Conservation (phyloP, 2,113 vertebrate genomes). For the Sapajus apella region DNA sequence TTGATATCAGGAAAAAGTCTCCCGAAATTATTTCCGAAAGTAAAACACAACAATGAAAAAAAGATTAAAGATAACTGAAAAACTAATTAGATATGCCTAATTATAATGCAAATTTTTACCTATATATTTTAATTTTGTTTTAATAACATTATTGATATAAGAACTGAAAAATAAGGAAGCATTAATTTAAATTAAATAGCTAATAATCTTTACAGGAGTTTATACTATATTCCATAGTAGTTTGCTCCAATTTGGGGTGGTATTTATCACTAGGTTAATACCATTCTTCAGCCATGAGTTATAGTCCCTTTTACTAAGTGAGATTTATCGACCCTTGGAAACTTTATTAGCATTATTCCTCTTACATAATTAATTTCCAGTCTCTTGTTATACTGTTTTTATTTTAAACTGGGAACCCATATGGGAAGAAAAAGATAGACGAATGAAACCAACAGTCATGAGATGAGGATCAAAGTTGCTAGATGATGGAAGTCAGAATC, state of each 20-base stretch:
- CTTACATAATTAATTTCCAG: background rate
- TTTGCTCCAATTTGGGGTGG: background rate
- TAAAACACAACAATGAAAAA: background rate
- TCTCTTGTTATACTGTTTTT: constrained; percentile 31
- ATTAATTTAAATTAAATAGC: background rate
- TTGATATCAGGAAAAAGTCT: background rate
- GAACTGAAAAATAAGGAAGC: constrained; percentile 17
- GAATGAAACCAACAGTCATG: background rate
- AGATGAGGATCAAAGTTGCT: background rate
- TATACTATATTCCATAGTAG: background rate
- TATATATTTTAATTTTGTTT: background rate
- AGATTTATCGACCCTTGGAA: background rate
- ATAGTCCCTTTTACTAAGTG: constrained; percentile 31
- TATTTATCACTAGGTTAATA: background rate
- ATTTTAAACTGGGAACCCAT: constrained; percentile 1
- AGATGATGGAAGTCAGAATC: background rate
- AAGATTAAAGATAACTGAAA: constrained; percentile 2
- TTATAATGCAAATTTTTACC: constrained; percentile 1
- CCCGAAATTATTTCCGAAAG: background rate
- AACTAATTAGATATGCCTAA: background rate
- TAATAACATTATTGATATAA: background rate
- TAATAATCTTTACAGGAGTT: background rate
- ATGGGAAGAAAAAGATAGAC: background rate
- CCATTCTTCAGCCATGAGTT: background rate
- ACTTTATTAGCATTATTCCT: constrained; percentile 21